Evolutionary conservation across 2,797 vertebrate species (phyloP), one percentile per base, ranked within the genome.

Genomic region (Mormyrops attenuatus): DNA sequence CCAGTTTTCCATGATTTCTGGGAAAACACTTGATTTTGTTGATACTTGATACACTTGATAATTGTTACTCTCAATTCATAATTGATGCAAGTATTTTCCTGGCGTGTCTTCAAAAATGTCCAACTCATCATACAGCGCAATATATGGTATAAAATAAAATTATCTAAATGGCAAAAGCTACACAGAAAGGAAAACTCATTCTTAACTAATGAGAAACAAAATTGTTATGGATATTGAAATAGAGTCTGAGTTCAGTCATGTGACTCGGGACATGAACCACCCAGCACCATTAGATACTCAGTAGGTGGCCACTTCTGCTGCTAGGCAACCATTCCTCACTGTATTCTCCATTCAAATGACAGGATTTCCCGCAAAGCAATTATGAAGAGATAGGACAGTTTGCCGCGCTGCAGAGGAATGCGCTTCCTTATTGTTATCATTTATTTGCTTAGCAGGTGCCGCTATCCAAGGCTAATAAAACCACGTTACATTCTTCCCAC

Each of bases 271-370:
- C 92, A 90, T 85, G 41, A 50, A 52, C 82, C 44, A 49, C 22
- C 47, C 82, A 4, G 50, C 88, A 66, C 92, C 90, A 89, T 88
- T 77, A 7, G 88, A 92, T 91, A 90, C 90, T 90, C 84, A 26
- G 66, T 13, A 90, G 13, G 60, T 92, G 85, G 89, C 91, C 44
- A 22, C 88, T 86, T 93, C 90, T 91, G 92, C 90, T 94, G 93
- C 92, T 94, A 93, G 92, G 94, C 93, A 93, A 94, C 93, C 91
- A 38, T 90, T 90, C 88, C 30, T 88, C 91, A 91, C 88, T 90
- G 90, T 73, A 89, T 84, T 91, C 92, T 92, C 89, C 90, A 90
- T 91, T 91, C 90, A 91, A 34, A 2, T 91, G 92, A 91, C 90
- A 91, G 44, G 50, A 89, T 91, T 92, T 92, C 88, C 91, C 90